Evolutionary conservation across 2,888 invertebrate genomes (phyloP), one percentile per base, ranked within the genome.

Genomic region (Flexamia atlantica): DNA sequence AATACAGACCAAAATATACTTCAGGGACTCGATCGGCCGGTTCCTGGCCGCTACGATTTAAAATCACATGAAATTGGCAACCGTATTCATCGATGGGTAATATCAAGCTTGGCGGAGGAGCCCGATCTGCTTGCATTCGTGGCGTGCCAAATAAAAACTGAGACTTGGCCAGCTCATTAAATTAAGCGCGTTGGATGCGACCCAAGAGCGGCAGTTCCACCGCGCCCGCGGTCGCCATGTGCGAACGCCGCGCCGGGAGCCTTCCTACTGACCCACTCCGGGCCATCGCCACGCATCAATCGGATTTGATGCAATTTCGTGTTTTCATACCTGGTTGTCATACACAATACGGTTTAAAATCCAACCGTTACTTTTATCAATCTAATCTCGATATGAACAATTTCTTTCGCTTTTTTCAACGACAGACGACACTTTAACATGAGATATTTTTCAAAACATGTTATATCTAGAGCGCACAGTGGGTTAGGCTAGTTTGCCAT

Each of bases 41-140:
- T 30, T 64, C 28, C 64, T 64, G 64, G 64, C 28, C 7, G 64
- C 28, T 5, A n/a, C 28, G 14, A 64, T 64, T 64, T 28, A 64
- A 64, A 64, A 64, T 64, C 64, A 64, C 64, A 64, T 14, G 28
- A 64, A 64, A 64, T 64, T 64, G 64, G 64, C 64, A 64, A 64
- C 28, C 0, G 64, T 25, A 30, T 28, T 64, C 64, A 64, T 64
- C 64, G 64, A 64, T 30, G 64, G 64, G 28, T 64, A 64, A 64
- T 64, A 64, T 28, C 64, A 9, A 64, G 64, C 64, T 28, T 28
- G 64, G 25, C 25, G 64, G 25, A 7, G 23, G 12, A 57, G 64
- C 28, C 64, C 28, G 64, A 64, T 28, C 28, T 64, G 30, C 64
- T 30, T 64, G 64, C 64, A 64, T 4, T n/a, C 64, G 64, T 17